Evolutionary conservation across 2,888 invertebrate genomes (phyloP), one percentile per base, ranked within the genome.

Genomic region (Drosophila macrospina): DNA sequence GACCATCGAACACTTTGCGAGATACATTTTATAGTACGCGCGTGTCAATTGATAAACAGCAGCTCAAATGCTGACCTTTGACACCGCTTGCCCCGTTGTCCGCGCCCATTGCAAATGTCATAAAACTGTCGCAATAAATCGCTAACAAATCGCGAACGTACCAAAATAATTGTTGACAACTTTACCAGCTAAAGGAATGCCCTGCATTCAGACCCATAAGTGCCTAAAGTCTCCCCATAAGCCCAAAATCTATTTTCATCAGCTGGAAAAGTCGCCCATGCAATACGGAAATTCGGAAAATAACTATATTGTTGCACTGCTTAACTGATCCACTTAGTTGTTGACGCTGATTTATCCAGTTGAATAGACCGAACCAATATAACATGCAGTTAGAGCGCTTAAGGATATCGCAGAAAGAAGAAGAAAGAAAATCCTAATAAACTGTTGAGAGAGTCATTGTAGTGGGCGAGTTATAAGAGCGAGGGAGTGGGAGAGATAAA

Each of bases 21-120:
- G 62, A 70, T 74, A 79, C 71, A 67, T 69, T 81, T 83, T 78
- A 81, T 83, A 64, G 78, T 74, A 69, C 52, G 80, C 77, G 83
- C 84, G 84, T 82, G 82, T 78, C 75, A 69, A 72, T 81, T 81
- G 82, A 84, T 81, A 84, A 81, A 72, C 74, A 71, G 84, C 74
- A 69, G 74, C 64, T 74, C 55, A 60, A 51, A 26, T 37, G 24
- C 36, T 34, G 39, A 45, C 54, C 34, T 37, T 30, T 5, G 47
- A 15, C 24, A 28, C n/a, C 8, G 26, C 16, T 6, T 15, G 8
- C 41, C 16, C 44, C 26, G 6, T 10, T 30, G 13, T 26, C 16
- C 28, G 15, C 34, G 39, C 11, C 64, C 57, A 34, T 52, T 57
- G 66, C 51, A 45, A 60, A 68, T 65, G 72, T 70, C 75, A 68